Evolutionary conservation across 2,888 invertebrate genomes (phyloP), one percentile per base, ranked within the genome.

Genomic region (Hyposoter dolosus): DNA sequence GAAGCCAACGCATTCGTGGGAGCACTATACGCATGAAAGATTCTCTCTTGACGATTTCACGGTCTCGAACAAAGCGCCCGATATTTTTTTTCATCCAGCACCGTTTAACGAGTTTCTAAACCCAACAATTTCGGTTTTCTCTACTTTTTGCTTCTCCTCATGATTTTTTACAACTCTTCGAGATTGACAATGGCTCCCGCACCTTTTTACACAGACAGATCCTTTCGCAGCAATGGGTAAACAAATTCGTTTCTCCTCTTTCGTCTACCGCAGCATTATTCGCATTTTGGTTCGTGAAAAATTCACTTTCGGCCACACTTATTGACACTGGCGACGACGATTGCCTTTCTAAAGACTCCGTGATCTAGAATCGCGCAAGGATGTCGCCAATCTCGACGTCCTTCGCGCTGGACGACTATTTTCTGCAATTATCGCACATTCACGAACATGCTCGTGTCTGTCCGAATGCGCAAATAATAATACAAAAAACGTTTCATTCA

Each of bases 341-440:
- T 17, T 23, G 68, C 77, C 86, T 86, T 86, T 86, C 86, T 86
- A 83, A 83, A 86, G 68, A 77, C 76, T 71, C 12, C 43, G 32
- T 6, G 56, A 74, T 65, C 45, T 47, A 45, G 66, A 50, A 17
- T 72, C 53, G 53, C 80, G 82, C 85, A 86, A 86, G 85, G 85
- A 86, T 86, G 72, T 77, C 56, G 80, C 53, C 74, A 74, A 78
- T 83, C 83, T 43, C 35, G 83, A 82, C 56, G 86, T 78, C 86
- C 86, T 86, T 86, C 86, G 69, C 68, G 60, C 40, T 69, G 50
- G 19, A 82, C 53, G 53, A 75, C 56, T 72, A 83, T 83, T 69
- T 76, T 53, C 56, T n/a, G 66, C 68, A 81, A 81, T 86, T 83
- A 79, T 71, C 47, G 71, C 32, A 32, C 32, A 45, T 45, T 45